phyloP scores from a whole-genome alignment of 2,797 vertebrate genomes.

The Sarcoramphus papa region DNA sequence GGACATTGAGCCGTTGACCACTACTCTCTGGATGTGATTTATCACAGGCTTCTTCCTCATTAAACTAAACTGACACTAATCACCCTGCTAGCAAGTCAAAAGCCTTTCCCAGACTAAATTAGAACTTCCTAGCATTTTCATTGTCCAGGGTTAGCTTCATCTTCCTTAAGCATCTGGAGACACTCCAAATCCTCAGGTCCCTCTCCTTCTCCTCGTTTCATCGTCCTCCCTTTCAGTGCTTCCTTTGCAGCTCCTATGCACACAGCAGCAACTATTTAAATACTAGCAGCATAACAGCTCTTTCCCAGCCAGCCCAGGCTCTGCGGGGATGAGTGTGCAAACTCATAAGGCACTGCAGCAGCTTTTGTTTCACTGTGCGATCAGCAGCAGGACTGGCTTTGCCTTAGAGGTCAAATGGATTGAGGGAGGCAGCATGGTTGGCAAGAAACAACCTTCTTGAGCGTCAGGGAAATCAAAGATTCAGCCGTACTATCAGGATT shows the following conservation, averaged over 20 bases:
- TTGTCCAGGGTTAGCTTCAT: background rate
- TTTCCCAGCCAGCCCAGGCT: background rate
- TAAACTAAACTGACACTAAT: background rate
- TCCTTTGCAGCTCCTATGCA: background rate
- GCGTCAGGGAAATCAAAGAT: background rate
- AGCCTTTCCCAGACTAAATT: background rate
- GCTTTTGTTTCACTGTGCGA: background rate
- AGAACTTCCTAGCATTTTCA: background rate
- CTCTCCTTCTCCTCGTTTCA: background rate
- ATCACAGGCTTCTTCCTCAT: background rate
- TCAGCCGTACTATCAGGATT: background rate
- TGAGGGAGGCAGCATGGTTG: background rate
- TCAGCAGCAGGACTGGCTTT: background rate
- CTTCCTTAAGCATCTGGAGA: background rate
- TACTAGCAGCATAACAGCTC: background rate
- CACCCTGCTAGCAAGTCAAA: background rate
- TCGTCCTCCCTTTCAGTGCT: background rate
- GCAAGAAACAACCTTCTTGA: background rate
- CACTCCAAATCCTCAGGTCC: background rate
- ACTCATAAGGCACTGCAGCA: background rate
- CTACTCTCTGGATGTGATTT: background rate
- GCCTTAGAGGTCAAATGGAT: background rate
- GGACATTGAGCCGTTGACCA: too few species aligned
- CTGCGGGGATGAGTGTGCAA: background rate
- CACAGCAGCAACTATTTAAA: background rate